Percentiles rank a stretch among this genome's conserved stretches.
phyloP scores from a whole-genome alignment of 2,888 invertebrate species.

The Phaedon cochleariae region DNA sequence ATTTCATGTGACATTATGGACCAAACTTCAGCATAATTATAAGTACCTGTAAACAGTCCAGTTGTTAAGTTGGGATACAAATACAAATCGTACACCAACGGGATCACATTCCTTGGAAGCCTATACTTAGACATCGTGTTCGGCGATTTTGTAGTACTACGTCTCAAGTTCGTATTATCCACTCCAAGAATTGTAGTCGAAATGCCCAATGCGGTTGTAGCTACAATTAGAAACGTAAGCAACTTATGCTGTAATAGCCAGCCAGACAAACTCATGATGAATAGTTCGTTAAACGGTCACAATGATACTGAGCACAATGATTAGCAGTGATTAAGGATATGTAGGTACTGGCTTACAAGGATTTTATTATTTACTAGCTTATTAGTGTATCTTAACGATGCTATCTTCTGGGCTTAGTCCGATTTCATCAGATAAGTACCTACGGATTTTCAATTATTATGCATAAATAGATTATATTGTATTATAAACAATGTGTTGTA shows the following conservation, averaged over 20 bases:
- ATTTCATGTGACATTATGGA: too few species aligned
- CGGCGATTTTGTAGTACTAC: slow-evolving; percentile 24
- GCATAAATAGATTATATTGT: too few species aligned
- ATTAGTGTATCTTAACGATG: background rate
- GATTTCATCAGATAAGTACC: background rate
- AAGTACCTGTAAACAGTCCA: slow-evolving; percentile 65
- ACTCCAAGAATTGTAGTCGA: slow-evolving; percentile 67
- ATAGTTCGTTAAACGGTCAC: background rate
- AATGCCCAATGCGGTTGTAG: slow-evolving; percentile 62
- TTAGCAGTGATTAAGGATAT: background rate
- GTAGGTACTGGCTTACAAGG: background rate
- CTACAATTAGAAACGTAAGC: slow-evolving; percentile 56
- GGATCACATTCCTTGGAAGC: slow-evolving; percentile 69
- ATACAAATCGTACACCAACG: slow-evolving; percentile 73
- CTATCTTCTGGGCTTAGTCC: background rate
- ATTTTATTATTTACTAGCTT: background rate
- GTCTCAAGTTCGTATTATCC: slow-evolving; percentile 55
- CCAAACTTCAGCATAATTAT: background rate
- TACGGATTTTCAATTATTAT: background rate
- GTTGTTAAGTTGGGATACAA: slow-evolving; percentile 71
- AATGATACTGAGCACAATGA: background rate
- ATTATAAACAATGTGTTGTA: too few species aligned
- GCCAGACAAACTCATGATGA: slow-evolving; percentile 33
- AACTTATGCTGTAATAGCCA: slow-evolving; percentile 57
- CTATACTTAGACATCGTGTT: slow-evolving; percentile 59